Percentiles rank a stretch among this genome's conserved stretches.
These are phyloP conservation scores for Agelastica alni DNA, from an alignment of 2,888 invertebrate species.

Conservation along the genomic window DNA sequence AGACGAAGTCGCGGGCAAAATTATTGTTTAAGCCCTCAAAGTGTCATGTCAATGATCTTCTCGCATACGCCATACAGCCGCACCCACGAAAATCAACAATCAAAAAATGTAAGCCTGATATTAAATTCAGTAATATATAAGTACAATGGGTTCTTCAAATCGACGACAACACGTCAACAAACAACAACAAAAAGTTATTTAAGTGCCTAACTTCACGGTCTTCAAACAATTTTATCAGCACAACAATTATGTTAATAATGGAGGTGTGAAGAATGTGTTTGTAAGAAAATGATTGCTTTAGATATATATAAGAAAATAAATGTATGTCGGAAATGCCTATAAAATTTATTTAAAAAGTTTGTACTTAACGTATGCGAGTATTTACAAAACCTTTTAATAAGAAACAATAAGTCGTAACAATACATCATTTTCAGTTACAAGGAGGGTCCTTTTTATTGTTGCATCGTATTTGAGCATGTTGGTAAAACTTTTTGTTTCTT, in stretches of 20 bases:
- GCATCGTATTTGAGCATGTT: no score
- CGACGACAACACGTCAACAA: constrained; percentile 10
- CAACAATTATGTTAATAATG: constrained; percentile 7
- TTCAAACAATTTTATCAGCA: constrained; percentile 15
- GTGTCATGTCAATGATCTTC: not conserved
- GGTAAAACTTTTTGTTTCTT: no score
- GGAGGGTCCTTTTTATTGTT: no score
- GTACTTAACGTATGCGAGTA: no score
- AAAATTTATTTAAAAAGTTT: no score
- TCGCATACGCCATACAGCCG: constrained; percentile 7
- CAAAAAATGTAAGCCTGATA: constrained; percentile 3
- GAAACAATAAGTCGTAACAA: no score
- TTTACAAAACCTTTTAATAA: no score
- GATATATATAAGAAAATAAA: not conserved
- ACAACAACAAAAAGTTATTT: constrained; percentile 1
- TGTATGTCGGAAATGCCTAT: no score
- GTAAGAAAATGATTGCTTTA: not conserved
- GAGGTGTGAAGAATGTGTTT: constrained; percentile 11
- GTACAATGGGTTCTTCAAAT: constrained; percentile 13
- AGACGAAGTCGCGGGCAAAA: no score
- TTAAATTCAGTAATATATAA: constrained; percentile 14
- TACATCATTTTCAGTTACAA: no score
- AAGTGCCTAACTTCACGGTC: constrained; percentile 18
- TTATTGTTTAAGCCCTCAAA: no score
- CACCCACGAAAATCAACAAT: constrained; percentile 14